Base-by-base conservation (phyloP, 2,113 vertebrate species). In the Nothobranchius furzeri region DNA sequence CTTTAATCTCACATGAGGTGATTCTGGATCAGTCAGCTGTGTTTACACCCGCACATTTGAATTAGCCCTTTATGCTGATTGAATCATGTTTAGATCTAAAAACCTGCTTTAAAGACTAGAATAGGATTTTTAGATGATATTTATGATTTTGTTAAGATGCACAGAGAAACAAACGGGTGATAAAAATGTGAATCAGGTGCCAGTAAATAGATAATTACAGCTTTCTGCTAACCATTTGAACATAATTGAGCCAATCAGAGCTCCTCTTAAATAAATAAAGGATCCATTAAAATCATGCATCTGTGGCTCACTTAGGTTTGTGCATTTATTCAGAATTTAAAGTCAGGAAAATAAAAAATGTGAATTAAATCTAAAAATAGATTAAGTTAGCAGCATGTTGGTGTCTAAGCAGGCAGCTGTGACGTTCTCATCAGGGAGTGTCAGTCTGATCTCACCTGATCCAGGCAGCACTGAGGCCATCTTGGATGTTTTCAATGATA, bases 371-470 rank as follows among this genome's bases (percentile, higher is more conserved):
- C n/a, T 9, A 53, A 0, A 73, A 47, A 17, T 43, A 3, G 4
- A 49, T 25, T 9, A 24, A 30, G 7, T 15, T 42, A 45, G 12
- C 9, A 45, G 5, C 0, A 24, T 9, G 2, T 17, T 10, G 51
- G 4, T 20, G 20, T 20, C 20, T 2, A 54, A 74, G 36, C 73
- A 30, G 60, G 24, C 62, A 67, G 54, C 82, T 61, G 4, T 59
- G 61, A 60, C 10, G n/a, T 35, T 65, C 40, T 25, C 70, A 82
- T 51, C 84, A 91, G 92, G 93, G 92, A 93, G 90, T 88, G 69
- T 46, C 48, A 45, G 62, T 25, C 67, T 60, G 45, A 63, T 69
- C 64, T 79, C 80, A 85, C 77, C 80, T 77, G 65, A 73, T 75
- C 76, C 50, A 46, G 53, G 57, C 67, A 49, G 58, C 36, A 68